Evolutionary conservation across 2,888 invertebrate genomes (phyloP), one percentile per base, ranked within the genome.

Genomic region (Drosophila flavopinicola): DNA sequence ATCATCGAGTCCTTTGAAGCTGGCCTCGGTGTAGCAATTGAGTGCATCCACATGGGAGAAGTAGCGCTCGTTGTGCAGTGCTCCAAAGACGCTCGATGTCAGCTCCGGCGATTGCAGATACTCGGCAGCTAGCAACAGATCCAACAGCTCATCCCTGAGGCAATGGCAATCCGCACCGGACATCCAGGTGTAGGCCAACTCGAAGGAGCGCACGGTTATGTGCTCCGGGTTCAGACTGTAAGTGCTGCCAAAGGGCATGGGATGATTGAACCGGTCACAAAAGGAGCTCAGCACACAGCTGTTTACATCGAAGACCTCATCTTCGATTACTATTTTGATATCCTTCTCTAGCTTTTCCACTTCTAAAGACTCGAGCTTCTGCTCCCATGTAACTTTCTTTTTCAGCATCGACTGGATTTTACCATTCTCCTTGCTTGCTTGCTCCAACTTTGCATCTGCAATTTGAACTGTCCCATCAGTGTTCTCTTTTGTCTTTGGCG

Each of bases 181-280:
- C 54, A 56, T 30, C 54, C 56, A 54, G 6, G 10, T 24, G 10
- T 38, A 54, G 29, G 54, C 54, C 1, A 30, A 1, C 1, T 1
- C 5, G 7, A 54, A 54, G 17, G 10, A 15, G 4, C 30, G 23
- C 0, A 7, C 5, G 3, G 6, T n/a, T 2, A 54, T 2, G 10
- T 29, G 13, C 1, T 24, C 17, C 23, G 2, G 13, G 3, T 17
- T 17, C 54, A 54, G 7, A 0, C 0, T 10, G 3, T 30, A 1
- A 1, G 2, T 2, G 0, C 0, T 9, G 0, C 37, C 29, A 6
- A 3, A 7, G 1, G 1, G 17, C 11, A 10, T 1, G 1, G 10
- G 1, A 9, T 9, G 9, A 0, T 24, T 9, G 3, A 56, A 38
- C 5, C 7, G 0, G 0, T 32, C 11, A 1, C 56, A 56, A 7